Conservation (phyloP, 2,113 vertebrate species). For the Benitochromis conjunctus region DNA sequence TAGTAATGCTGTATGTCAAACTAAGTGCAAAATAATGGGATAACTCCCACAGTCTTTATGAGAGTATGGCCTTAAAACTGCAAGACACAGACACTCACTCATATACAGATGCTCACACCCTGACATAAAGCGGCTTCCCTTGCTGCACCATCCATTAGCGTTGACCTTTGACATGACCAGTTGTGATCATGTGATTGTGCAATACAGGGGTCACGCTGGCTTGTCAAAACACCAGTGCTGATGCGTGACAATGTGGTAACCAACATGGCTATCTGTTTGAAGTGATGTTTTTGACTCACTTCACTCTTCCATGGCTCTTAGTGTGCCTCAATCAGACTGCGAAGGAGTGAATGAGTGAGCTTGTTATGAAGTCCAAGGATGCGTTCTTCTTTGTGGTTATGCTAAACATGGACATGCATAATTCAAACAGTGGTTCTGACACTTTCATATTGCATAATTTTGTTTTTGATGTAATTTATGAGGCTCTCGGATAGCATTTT, state of each 20-base stretch:
- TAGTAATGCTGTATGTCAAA: neutral
- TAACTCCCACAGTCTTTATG: neutral
- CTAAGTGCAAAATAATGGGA: slow-evolving; percentile 3
- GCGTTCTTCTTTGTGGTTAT: neutral
- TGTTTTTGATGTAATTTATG: neutral
- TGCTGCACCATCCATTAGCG: slow-evolving; percentile 62
- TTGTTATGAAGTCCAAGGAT: neutral
- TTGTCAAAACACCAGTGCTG: slow-evolving; percentile 60
- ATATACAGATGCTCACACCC: neutral
- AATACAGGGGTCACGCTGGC: slow-evolving; percentile 56
- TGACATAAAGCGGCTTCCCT: slow-evolving; percentile 44
- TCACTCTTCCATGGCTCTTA: neutral
- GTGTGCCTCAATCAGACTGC: neutral
- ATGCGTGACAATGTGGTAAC: slow-evolving; percentile 42
- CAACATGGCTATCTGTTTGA: slow-evolving; percentile 19
- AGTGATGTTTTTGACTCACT: neutral
- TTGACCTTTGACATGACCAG: slow-evolving; percentile 64
- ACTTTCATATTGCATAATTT: neutral
- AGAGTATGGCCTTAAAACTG: neutral
- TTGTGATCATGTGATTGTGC: slow-evolving; percentile 69
- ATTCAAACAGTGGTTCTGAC: neutral
- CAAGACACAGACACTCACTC: neutral
- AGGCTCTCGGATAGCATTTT: neutral
- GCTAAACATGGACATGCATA: neutral
- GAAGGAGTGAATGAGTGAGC: neutral